Evolutionary conservation across 2,888 invertebrate genomes (phyloP).

Genomic region (Biston betularia): DNA sequence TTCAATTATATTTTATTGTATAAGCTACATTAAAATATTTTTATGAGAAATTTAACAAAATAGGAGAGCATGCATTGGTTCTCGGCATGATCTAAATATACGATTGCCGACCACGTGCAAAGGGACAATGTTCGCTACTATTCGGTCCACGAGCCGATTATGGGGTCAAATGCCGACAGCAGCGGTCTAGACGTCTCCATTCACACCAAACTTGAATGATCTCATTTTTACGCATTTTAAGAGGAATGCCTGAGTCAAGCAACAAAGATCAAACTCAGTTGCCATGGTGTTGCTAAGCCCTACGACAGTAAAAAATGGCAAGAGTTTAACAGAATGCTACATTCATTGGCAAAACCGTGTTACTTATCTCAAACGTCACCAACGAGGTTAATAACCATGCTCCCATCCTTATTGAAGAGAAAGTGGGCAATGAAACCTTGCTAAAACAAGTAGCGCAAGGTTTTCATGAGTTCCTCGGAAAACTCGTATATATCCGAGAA

Average conservation of each 20-base stretch:
- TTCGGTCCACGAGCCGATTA: conserved; percentile 54
- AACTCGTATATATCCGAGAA: conserved; percentile 29
- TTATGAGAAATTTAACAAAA: neutral
- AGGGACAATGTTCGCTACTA: conserved; percentile 64
- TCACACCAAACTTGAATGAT: conserved; percentile 26
- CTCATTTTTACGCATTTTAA: conserved; percentile 20
- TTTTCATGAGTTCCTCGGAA: conserved; percentile 33
- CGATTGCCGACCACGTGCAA: conserved; percentile 68
- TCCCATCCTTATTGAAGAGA: conserved; percentile 45
- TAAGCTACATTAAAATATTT: no score
- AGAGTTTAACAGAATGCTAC: conserved; percentile 1
- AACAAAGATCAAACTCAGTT: neutral
- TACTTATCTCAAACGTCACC: conserved; percentile 27
- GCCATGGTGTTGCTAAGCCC: neutral
- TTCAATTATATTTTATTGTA: no score
- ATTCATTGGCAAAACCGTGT: conserved; percentile 11
- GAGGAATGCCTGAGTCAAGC: neutral
- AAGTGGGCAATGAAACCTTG: conserved; percentile 44
- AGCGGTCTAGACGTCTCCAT: conserved; percentile 58
- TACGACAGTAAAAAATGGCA: neutral
- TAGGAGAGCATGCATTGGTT: conserved; percentile 1
- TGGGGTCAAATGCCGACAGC: conserved; percentile 69
- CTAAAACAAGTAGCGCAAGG: conserved; percentile 27
- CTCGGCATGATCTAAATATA: conserved; percentile 66
- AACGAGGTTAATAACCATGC: conserved; percentile 34